Conservation (phyloP, 2,797 vertebrate species). For the Acipenser oxyrinchus region DNA sequence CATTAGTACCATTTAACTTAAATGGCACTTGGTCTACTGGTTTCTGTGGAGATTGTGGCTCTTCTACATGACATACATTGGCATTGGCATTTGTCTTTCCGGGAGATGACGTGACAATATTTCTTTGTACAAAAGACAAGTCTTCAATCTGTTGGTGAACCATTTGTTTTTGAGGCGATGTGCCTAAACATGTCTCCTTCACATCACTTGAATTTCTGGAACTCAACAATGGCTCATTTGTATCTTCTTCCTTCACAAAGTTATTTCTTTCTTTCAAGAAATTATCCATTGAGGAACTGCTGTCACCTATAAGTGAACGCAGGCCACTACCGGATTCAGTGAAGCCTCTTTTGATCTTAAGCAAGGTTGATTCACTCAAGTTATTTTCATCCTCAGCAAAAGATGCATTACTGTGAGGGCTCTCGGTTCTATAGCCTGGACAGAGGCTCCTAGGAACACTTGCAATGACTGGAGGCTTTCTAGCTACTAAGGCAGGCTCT, state of each 20-base stretch:
- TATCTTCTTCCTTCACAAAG: too few relatives aligned
- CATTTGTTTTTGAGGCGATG: constrained; percentile 13
- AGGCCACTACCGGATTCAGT: constrained; percentile 49
- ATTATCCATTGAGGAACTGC: constrained; percentile 14
- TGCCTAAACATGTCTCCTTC: constrained; percentile 7
- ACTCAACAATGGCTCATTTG: neutral
- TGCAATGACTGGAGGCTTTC: constrained; percentile 41
- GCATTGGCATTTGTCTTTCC: constrained; percentile 53
- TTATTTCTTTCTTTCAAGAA: constrained; percentile 7
- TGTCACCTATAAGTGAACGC: constrained; percentile 30
- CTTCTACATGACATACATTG: constrained; percentile 37
- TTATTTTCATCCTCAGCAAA: constrained; percentile 38
- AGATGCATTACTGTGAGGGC: constrained; percentile 32
- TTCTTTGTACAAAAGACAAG: constrained; percentile 46
- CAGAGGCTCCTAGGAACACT: constrained; percentile 43
- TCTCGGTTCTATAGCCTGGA: constrained; percentile 43
- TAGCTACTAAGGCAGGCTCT: constrained; percentile 47
- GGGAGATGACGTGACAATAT: constrained; percentile 48
- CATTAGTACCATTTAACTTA: constrained; percentile 11
- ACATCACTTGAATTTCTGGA: constrained; percentile 12
- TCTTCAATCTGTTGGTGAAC: constrained; percentile 29
- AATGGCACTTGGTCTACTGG: constrained; percentile 5
- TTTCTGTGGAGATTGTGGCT: neutral
- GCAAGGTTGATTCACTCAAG: constrained; percentile 45
- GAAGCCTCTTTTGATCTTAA: constrained; percentile 58